Percentiles rank a stretch among this genome's conserved stretches.
phyloP scores from a whole-genome alignment of 2,113 vertebrate species.

The Nothoprocta perdicaria region DNA sequence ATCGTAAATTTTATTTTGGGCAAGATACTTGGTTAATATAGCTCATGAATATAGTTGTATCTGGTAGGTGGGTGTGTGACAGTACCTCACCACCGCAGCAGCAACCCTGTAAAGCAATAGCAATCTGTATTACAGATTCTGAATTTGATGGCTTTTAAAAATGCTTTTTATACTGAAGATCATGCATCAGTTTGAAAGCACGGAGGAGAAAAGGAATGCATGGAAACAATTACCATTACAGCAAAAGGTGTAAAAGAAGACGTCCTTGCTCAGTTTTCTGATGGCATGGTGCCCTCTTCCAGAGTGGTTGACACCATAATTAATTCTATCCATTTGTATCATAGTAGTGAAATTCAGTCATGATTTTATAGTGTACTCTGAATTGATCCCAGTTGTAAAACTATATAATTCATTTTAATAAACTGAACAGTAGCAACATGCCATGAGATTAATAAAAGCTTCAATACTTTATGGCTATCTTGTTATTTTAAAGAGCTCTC shows the following conservation, averaged over 20 bases:
- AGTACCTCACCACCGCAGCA: background rate
- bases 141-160: slow-evolving; percentile 43
- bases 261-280: background rate
- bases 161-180: background rate
- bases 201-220: background rate
- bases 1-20: slow-evolving; percentile 21
- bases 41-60: slow-evolving; percentile 1
- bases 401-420: slow-evolving; percentile 39
- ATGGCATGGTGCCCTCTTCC: slow-evolving; percentile 17
- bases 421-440: background rate
- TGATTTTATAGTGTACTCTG: slow-evolving; percentile 25
- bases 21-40: slow-evolving; percentile 17
- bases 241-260: slow-evolving; percentile 2
- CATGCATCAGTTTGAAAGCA: background rate
- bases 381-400: slow-evolving; percentile 56
- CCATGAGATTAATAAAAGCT: slow-evolving; percentile 23
- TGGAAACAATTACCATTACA: background rate
- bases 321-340: slow-evolving; percentile 68
- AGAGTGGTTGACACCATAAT: slow-evolving; percentile 64
- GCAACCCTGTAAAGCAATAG: background rate
- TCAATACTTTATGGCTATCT: slow-evolving; percentile 17
- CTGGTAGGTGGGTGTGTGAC: background rate
- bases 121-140: background rate
- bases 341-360: slow-evolving; percentile 49
- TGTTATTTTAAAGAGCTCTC: background rate